Evolutionary conservation across 1,140 invertebrate genomes (phyloP).

Genomic region (Camponotus pennsylvanicus): DNA sequence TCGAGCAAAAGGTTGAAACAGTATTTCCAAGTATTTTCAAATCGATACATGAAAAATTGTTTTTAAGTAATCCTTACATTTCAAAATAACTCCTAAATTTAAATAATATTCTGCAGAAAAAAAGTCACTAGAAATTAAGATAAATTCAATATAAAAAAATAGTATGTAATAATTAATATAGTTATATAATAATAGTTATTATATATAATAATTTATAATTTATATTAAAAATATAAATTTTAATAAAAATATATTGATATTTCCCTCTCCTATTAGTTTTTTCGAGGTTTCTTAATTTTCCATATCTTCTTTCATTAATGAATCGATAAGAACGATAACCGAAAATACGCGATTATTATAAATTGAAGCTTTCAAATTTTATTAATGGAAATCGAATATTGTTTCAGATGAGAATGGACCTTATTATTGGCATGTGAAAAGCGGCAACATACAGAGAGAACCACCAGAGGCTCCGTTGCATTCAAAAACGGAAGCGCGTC

Average conservation of each 20-base stretch:
- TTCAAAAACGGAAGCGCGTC: constrained; percentile 84
- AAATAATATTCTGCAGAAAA: neutral
- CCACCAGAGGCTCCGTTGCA: constrained; percentile 89
- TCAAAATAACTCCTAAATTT: neutral
- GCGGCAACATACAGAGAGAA: constrained; percentile 98
- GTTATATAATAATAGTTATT: neutral
- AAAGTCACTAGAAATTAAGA: neutral
- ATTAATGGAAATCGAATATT: constrained; percentile 22
- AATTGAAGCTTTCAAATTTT: neutral
- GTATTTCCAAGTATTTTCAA: no score
- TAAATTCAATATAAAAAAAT: neutral
- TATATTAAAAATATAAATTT: neutral
- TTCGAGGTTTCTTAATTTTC: neutral
- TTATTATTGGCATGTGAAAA: constrained; percentile 99
- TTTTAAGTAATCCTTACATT: neutral
- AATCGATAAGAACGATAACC: neutral
- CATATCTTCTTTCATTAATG: neutral
- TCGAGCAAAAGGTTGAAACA: neutral
- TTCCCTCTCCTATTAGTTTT: neutral
- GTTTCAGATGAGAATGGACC: constrained; percentile 95
- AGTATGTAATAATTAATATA: no score
- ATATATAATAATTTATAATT: no score
- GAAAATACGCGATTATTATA: neutral
- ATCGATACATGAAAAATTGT: neutral
- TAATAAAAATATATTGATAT: neutral